Evolutionary conservation across 2,797 vertebrate species (phyloP), one percentile per base, ranked within the genome.

Genomic region (Sebastes steindachneri): DNA sequence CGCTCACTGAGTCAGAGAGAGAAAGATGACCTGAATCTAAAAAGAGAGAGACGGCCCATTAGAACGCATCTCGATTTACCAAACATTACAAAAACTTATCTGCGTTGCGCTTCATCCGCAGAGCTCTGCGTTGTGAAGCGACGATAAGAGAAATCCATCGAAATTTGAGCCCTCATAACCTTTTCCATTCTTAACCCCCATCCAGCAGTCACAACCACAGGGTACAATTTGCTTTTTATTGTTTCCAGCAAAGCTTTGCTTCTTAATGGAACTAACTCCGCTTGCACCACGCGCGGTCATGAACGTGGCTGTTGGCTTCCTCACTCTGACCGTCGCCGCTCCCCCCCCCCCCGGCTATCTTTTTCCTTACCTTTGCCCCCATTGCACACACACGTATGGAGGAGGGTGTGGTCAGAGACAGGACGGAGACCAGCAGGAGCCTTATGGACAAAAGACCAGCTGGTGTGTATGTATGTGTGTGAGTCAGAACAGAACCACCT

Each of bases 161-260:
- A 86, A 90, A 89, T 91, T 67, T 77, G 72, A 82, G 57, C 8
- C 35, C 73, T 81, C 63, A 48, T 69, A 84, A 84, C 78, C 3
- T 72, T 82, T 45, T 83, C 55, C 86, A 85, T 88, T 77, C 63
- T 78, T 88, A 89, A 92, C 86, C 60, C 51, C 29, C 75, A 80
- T 57, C 26, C 83, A 79, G 79, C 79, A 33, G 67, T 79, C 84
- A 64, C 89, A 83, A 73, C 85, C 87, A 70, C 79, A 77, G 71
- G 65, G 57, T 17, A 31, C 74, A 35, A 68, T 82, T 60, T 59
- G 73, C 87, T 91, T 89, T 21, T 21, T 88, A 76, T 86, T 93
- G 89, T 94, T 92, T 93, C 90, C 84, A 71, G 86, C 85, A 91
- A 77, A 88, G 96, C 96, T 96, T 90, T 93, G 96, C 92, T 94